Evolutionary conservation across 2,797 vertebrate genomes (phyloP).

Genomic region (Rhynchonycteris naso): DNA sequence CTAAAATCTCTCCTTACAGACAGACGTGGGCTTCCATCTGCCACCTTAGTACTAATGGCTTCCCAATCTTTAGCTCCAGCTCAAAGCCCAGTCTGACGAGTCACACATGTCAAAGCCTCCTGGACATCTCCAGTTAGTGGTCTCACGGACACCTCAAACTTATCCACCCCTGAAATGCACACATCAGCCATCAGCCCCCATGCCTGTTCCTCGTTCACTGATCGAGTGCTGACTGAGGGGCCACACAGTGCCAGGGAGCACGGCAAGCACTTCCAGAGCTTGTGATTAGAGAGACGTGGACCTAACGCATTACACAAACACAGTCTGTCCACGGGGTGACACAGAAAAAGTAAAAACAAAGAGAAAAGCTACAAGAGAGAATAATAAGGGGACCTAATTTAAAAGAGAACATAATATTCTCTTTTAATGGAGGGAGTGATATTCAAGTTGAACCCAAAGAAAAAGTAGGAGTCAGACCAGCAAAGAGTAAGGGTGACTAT

Average conservation of each 20-base stretch:
- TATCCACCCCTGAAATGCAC: rapidly evolving
- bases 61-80: neutral
- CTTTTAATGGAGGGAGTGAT: neutral
- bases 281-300: neutral
- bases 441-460: neutral
- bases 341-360: neutral
- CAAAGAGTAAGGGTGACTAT: neutral
- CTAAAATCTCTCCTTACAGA: neutral
- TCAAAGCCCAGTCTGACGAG: neutral
- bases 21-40: neutral
- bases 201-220: neutral
- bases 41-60: neutral
- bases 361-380: neutral
- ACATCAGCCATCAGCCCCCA: neutral
- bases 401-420: neutral
- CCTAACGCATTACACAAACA: neutral
- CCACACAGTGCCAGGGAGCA: neutral
- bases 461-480: neutral
- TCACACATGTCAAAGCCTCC: neutral
- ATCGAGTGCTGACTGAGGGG: neutral
- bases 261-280: neutral
- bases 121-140: neutral
- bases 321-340: neutral
- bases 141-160: neutral
- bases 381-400: neutral